phyloP scores from a whole-genome alignment of 2,888 invertebrate species.

The Epirrhoe tristata region DNA sequence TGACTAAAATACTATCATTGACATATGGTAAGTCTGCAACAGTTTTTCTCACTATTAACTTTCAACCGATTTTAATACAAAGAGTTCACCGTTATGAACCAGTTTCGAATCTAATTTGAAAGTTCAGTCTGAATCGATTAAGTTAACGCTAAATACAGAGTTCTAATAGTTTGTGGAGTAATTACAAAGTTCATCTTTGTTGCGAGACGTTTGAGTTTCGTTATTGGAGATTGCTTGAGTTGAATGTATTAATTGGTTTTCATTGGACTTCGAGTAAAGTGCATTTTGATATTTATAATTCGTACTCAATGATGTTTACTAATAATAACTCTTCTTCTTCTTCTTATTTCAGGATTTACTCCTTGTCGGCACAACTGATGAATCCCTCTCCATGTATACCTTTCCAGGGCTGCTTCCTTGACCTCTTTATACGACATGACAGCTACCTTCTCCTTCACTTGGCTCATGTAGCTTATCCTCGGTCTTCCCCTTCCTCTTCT shows the following conservation, averaged over 20 bases:
- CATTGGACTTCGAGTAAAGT: neutral
- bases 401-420: no score
- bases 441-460: no score
- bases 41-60: slow-evolving; percentile 1
- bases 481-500: no score
- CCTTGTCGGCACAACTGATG: no score
- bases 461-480: no score
- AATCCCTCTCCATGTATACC: no score
- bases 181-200: slow-evolving; percentile 43
- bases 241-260: slow-evolving; percentile 33
- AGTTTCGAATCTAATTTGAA: slow-evolving; percentile 26
- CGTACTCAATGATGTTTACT: no score
- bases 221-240: slow-evolving; percentile 35
- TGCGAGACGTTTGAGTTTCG: slow-evolving; percentile 37
- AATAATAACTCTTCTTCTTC: no score
- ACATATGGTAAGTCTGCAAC: neutral
- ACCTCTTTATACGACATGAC: no score
- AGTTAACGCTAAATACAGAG: slow-evolving; percentile 35
- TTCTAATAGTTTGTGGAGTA: slow-evolving; percentile 42
- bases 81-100: slow-evolving; percentile 14
- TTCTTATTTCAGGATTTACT: no score
- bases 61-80: slow-evolving; percentile 10
- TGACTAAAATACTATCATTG: no score
- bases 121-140: slow-evolving; percentile 35
- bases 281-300: neutral